phyloP scores from a whole-genome alignment of 2,888 invertebrate genomes.

The Erpobdella octoculata region DNA sequence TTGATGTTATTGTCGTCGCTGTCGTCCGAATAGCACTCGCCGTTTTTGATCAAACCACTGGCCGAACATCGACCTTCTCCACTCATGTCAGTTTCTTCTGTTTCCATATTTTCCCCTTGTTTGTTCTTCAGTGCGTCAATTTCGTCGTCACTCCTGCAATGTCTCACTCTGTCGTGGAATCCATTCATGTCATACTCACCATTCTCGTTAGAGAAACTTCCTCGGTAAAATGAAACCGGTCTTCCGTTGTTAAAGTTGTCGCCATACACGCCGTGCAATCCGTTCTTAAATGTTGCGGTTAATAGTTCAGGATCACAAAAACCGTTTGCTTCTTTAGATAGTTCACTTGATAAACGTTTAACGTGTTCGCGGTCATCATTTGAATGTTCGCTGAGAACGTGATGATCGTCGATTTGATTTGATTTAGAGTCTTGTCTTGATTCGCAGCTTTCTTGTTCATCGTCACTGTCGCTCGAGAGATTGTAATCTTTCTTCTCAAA shows the following conservation, averaged over 20 bases:
- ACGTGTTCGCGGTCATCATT: too few relatives aligned
- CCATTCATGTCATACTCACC: neutral
- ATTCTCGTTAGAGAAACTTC: neutral
- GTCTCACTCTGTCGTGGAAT: constrained; percentile 1
- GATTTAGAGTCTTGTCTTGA: neutral
- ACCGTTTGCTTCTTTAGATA: neutral
- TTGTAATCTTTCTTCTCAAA: constrained; percentile 14
- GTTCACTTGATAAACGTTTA: too few relatives aligned
- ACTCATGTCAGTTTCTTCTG: neutral
- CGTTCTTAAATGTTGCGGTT: neutral
- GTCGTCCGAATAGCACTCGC: constrained; percentile 11
- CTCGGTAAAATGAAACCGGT: neutral
- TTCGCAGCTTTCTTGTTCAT: constrained; percentile 4
- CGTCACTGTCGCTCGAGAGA: constrained; percentile 4
- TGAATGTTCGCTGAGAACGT: neutral
- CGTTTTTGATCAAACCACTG: neutral
- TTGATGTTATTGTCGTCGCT: constrained; percentile 1
- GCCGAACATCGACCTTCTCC: neutral
- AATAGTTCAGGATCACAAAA: neutral
- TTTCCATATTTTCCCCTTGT: neutral
- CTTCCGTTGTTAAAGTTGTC: neutral
- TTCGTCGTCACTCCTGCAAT: neutral
- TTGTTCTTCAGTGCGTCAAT: neutral
- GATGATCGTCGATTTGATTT: neutral
- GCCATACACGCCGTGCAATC: neutral